These are phyloP conservation scores for Branchipolynoe longqiensis DNA, from an alignment of 2,888 invertebrate genomes.

Conservation along the genomic window DNA sequence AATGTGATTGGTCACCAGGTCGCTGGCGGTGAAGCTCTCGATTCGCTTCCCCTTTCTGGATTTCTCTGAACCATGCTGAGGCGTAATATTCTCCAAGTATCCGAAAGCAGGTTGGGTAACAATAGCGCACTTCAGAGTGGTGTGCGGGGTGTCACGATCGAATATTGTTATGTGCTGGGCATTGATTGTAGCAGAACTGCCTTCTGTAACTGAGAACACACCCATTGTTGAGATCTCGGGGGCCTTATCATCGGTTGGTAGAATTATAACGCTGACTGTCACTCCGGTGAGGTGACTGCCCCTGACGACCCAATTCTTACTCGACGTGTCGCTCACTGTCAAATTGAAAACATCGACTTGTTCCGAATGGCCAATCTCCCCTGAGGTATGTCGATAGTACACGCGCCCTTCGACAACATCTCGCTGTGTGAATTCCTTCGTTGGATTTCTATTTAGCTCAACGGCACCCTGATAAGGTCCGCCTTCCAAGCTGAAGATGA, in stretches of 20 bases:
- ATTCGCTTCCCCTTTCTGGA: constrained; percentile 76
- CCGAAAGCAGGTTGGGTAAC: constrained; percentile 78
- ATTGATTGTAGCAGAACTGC: constrained; percentile 74
- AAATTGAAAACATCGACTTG: constrained; percentile 76
- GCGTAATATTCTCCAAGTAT: constrained; percentile 80
- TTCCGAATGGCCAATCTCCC: constrained; percentile 75
- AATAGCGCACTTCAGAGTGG: constrained; percentile 78
- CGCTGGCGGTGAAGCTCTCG: constrained; percentile 77
- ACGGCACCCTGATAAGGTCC: constrained; percentile 75
- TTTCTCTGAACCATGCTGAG: constrained; percentile 78
- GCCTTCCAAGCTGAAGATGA: constrained; percentile 75
- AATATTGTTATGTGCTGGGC: constrained; percentile 74
- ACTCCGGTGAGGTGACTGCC: constrained; percentile 74
- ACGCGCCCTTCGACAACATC: constrained; percentile 74
- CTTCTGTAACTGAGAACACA: constrained; percentile 76
- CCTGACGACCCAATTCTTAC: constrained; percentile 72
- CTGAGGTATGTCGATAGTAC: constrained; percentile 77
- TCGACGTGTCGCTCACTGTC: constrained; percentile 74
- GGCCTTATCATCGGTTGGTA: constrained; percentile 78
- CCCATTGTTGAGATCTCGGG: constrained; percentile 73
- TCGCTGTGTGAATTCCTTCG: constrained; percentile 77
- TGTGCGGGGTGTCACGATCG: constrained; percentile 78
- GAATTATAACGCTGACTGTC: constrained; percentile 73
- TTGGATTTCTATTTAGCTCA: constrained; percentile 70
- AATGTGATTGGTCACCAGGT: constrained; percentile 74